phyloP scores from a whole-genome alignment of 2,888 invertebrate species.

The Mycalesis mineus region DNA sequence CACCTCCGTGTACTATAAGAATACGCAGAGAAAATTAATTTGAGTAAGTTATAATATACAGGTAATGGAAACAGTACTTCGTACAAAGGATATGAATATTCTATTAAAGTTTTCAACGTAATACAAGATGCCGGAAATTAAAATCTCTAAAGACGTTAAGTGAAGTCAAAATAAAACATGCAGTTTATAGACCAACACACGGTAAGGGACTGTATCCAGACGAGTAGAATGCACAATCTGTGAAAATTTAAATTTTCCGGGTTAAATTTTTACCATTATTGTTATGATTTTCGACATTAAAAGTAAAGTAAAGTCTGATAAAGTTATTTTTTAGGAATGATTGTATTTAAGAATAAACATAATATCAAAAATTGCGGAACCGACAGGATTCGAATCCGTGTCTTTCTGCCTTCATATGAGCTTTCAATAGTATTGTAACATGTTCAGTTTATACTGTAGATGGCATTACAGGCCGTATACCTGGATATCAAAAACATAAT shows the following conservation, averaged over 20 bases:
- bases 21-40: background rate
- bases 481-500: too few species aligned
- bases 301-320: too few species aligned
- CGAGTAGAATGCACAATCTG: conserved; percentile 10
- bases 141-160: background rate
- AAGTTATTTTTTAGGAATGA: too few species aligned
- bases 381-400: too few species aligned
- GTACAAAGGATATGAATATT: background rate
- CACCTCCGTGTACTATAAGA: background rate
- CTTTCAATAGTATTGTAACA: too few species aligned
- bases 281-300: too few species aligned
- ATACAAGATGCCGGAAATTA: background rate
- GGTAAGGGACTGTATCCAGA: conserved; percentile 15
- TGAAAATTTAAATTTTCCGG: conserved; percentile 41
- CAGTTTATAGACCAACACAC: background rate
- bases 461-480: too few species aligned
- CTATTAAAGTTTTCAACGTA: background rate
- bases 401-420: too few species aligned
- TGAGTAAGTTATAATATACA: background rate
- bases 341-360: too few species aligned
- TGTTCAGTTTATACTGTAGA: too few species aligned
- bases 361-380: too few species aligned
- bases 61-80: background rate
- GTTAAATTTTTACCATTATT: conserved; percentile 42
- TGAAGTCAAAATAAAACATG: background rate